Conservation (phyloP, 2,888 invertebrate genomes). For the Plebejus anna region DNA sequence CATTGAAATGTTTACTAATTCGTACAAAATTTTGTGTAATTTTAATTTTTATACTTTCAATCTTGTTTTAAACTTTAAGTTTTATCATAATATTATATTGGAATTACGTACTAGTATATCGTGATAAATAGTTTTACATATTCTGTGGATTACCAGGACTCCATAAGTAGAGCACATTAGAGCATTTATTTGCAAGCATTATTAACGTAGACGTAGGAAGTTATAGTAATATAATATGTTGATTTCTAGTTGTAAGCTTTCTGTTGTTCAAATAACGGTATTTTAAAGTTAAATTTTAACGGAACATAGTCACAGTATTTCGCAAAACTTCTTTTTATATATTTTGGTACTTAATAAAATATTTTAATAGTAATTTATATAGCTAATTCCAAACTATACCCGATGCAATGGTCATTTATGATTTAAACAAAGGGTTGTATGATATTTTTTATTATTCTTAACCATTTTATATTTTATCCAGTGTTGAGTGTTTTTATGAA, state of each 20-base stretch:
- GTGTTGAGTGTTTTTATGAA: background rate
- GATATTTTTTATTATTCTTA: background rate
- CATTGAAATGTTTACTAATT: background rate
- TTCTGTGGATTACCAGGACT: conserved; percentile 33
- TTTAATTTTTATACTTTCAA: background rate
- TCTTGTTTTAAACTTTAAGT: conserved; percentile 1
- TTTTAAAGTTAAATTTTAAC: conserved; percentile 40
- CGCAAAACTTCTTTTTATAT: background rate
- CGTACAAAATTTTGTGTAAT: background rate
- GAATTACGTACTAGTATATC: background rate
- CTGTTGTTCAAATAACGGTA: conserved; percentile 62
- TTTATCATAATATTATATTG: background rate
- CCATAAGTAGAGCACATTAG: conserved; percentile 58
- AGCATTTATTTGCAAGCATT: conserved; percentile 75
- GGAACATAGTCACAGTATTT: background rate
- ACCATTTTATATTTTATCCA: background rate
- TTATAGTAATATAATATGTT: conserved; percentile 79
- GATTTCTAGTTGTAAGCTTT: conserved; percentile 71
- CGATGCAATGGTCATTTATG: background rate
- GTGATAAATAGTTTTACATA: conserved; percentile 8
- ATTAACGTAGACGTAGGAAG: conserved; percentile 66
- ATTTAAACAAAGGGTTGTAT: background rate
- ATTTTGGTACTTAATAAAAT: background rate
- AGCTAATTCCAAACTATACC: background rate
- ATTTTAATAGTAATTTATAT: background rate